Base-by-base conservation (phyloP, 1,140 invertebrate species). In the Helicorthomorpha holstii region DNA sequence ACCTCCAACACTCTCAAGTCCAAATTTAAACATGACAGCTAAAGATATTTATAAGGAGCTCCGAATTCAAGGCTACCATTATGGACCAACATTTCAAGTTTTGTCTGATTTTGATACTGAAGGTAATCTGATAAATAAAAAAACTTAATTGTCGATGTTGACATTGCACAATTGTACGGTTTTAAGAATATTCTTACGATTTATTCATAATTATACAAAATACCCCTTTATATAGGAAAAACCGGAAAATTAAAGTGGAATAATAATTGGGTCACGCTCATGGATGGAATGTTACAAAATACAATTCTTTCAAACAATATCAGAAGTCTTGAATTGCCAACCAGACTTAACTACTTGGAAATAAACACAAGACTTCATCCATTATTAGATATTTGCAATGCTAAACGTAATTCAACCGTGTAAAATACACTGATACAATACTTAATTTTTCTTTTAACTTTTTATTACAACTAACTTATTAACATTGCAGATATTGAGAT, bases 41-140 rank as follows among this genome's bases (percentile, higher is more conserved):
- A 69, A 73, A 22, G 93, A 98, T 61, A 73, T 95, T 14, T 98
- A 98, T 72, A 95, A 95, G 64, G 91, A 95, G 65, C 70, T 98
- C 10, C 70, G 87, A 55, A 72, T 97, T 0, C 73, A 92, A 54
- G 94, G 93, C 3, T 98, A 98, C 64, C 87, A 97, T 63, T 98
- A 98, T 65, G 71, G 71, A 7, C 86, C 85, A 48, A 71, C 82
- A 10, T 98, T 98, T 74, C 78, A 82, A 57, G 91, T 85, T 25
- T 80, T 93, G 54, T 64, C 71, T 1, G 61, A 72, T 12, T 71
- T 80, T 0, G 80, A 88, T 59, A 77, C 80, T 54, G 69, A 75
- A 58, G 82, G 79, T 68, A 24, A 57, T 42, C 4, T 19, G 21
- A 19, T 41, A 59, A 53, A 50, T 60, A 49, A n/a, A n/a, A n/a